Base-by-base conservation (phyloP, 2,888 invertebrate genomes). In the Andrena fulva region DNA sequence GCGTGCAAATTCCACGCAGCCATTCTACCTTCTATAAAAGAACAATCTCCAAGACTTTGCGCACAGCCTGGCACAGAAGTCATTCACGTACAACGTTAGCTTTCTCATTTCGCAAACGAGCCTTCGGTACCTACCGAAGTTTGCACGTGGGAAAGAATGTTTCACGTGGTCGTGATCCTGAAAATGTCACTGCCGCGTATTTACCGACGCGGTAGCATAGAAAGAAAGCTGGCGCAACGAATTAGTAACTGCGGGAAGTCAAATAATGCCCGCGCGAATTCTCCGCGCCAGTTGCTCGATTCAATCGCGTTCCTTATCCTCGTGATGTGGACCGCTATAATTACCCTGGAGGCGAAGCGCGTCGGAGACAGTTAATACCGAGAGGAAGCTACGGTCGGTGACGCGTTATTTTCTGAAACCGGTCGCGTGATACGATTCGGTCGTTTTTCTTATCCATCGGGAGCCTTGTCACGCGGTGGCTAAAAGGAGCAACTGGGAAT, bases 371-470 rank as follows among this genome's bases (percentile, higher is more conserved):
- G 31, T 35, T 62, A 71, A 62, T 75, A 60, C 35, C 76, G 66
- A 69, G 73, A 80, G 60, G 77, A 85, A 80, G 84, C 75, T 76
- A 48, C 48, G 20, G 56, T 29, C 73, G 42, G 54, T 76, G 80
- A 78, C 68, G 82, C 63, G 59, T 70, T 42, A 74, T 82, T 87
- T 79, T 77, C 78, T 73, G 54, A 64, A 87, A 87, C 87, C 87
- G 87, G 87, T 87, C 87, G 33, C 60, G 50, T 5, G 50, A 66
- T 66, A 35, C 66, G 77, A 79, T 66, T 59, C 60, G 12, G 62
- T 48, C 67, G 64, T 85, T 83, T 83, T 86, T 86, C 74, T 67
- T 67, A 60, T 31, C 69, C 48, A n/a, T 7, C 31, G n/a, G 48
- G 10, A 8, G 33, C 33, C 71, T 50, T 35, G 48, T 8, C 27